Base-by-base conservation (phyloP, 2,888 invertebrate genomes). In the Hipparchia semele region DNA sequence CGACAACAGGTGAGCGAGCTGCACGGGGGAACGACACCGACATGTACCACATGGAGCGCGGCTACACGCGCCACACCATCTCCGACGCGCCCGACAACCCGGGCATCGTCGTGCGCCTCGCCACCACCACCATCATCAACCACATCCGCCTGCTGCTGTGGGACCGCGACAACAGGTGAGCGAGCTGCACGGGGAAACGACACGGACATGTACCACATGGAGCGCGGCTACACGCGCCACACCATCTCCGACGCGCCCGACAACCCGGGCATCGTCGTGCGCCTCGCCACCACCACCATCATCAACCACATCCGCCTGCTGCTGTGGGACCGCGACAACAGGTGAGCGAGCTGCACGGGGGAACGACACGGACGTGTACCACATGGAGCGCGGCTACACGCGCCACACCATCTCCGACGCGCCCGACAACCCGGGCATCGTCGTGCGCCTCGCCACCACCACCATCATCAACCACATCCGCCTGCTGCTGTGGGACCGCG, bases 391-490 rank as follows among this genome's bases (percentile, higher is more conserved):
- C 77, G 99, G 98, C 5, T 98, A 98, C 87, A 97, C 98, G 6
- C 95, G 98, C 0, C 98, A 99, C 90, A 96, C 97, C 76, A 98
- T 99, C 85, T 96, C 95, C 80, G 97, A 97, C 80, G 95, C 95
- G 76, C 94, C 87, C 70, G 83, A 95, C 88, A 96, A 96, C 86
- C 89, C 89, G 74, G 97, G 98, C 75, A 98, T 99, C 85, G 95
- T 97, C 7, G 96, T 99, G 65, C 97, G 97, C 82, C 95, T 99
- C 71, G 96, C 96, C 78, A 95, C 96, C 68, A 96, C 96, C 79
- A 98, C 96, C 87, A 99, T 99, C 84, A 95, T 99, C 82, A 99
- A 99, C 94, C 97, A 98, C 84, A 95, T 99, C 74, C 96, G 96
- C 74, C 96, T 99, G 95, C 94, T 99, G 80, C 95, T 99, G 10